These are phyloP conservation scores for Opisthograptis luteolata DNA, from an alignment of 2,888 invertebrate species.

Conservation along the genomic window DNA sequence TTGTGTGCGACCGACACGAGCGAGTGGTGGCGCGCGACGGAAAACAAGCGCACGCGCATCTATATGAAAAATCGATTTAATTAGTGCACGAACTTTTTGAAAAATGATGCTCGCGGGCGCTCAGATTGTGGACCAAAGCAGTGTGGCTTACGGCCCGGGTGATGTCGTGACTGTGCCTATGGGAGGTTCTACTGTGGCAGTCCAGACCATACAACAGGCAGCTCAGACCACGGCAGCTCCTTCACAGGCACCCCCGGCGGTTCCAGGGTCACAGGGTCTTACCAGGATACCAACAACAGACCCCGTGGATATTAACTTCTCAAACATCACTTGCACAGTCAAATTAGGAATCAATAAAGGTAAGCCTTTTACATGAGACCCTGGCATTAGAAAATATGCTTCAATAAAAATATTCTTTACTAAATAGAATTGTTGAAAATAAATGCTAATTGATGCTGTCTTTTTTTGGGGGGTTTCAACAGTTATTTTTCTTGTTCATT, in stretches of 20 bases:
- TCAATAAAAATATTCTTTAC: no score
- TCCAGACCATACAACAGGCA: constrained; percentile 13
- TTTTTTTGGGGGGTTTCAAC: no score
- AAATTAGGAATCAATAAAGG: constrained; percentile 89
- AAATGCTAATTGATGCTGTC: no score
- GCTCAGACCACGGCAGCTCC: constrained; percentile 25
- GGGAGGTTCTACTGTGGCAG: constrained; percentile 12
- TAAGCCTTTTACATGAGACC: no score
- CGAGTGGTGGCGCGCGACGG: constrained; percentile 64
- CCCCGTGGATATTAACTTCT: constrained; percentile 89
- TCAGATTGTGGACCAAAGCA: constrained; percentile 66
- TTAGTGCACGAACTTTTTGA: constrained; percentile 36
- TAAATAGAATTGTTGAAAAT: no score
- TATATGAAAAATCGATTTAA: constrained; percentile 31
- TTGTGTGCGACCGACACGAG: constrained; percentile 50
- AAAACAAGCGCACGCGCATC: constrained; percentile 57
- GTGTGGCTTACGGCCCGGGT: constrained; percentile 55
- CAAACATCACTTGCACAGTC: constrained; percentile 89
- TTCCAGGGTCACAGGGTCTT: constrained; percentile 42
- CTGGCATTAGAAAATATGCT: no score
- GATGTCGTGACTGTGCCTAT: constrained; percentile 8
- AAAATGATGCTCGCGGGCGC: constrained; percentile 79
- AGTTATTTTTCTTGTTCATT: no score
- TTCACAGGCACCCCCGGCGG: constrained; percentile 26
- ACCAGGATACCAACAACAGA: constrained; percentile 63